These are phyloP conservation scores for Eurystomus glaucurus DNA, from an alignment of 2,797 vertebrate species.

Conservation along the genomic window DNA sequence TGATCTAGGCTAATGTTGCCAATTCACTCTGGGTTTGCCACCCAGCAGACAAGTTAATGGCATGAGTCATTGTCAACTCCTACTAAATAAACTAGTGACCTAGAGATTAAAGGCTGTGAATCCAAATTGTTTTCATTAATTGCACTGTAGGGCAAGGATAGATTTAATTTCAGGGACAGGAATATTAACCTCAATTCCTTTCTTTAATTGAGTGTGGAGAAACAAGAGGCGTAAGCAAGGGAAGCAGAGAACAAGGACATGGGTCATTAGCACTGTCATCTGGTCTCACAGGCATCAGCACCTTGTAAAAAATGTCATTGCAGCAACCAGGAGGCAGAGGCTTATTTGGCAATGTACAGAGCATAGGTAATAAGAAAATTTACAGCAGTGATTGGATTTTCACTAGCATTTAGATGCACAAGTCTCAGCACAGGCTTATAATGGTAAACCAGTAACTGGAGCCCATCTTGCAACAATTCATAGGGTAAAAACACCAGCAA, in stretches of 20 bases:
- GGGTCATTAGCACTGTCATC: slow-evolving; percentile 46
- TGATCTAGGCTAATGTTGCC: fast-evolving
- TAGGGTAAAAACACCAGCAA: not conserved
- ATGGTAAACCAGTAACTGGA: not conserved
- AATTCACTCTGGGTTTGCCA: not conserved
- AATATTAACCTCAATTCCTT: slow-evolving; percentile 74
- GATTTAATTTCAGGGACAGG: slow-evolving; percentile 60
- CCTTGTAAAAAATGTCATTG: not conserved
- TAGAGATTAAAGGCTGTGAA: slow-evolving; percentile 51
- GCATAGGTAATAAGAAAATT: not conserved
- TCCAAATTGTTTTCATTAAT: slow-evolving; percentile 58
- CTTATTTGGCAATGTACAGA: not conserved
- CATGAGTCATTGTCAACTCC: slow-evolving; percentile 39
- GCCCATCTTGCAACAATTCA: not conserved
- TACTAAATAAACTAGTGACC: slow-evolving; percentile 40
- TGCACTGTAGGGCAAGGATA: slow-evolving; percentile 27
- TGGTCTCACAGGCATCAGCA: not conserved
- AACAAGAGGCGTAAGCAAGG: slow-evolving; percentile 25
- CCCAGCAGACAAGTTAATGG: slow-evolving; percentile 34
- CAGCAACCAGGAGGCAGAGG: not conserved
- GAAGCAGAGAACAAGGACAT: slow-evolving; percentile 44
- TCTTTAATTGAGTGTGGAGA: slow-evolving; percentile 63
- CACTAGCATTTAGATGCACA: not conserved
- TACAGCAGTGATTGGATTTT: not conserved
- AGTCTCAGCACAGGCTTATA: not conserved